Percentiles rank a stretch among this genome's conserved stretches.
Evolutionary conservation across 1,140 invertebrate species (phyloP).

Genomic region (Asobara japonica): DNA sequence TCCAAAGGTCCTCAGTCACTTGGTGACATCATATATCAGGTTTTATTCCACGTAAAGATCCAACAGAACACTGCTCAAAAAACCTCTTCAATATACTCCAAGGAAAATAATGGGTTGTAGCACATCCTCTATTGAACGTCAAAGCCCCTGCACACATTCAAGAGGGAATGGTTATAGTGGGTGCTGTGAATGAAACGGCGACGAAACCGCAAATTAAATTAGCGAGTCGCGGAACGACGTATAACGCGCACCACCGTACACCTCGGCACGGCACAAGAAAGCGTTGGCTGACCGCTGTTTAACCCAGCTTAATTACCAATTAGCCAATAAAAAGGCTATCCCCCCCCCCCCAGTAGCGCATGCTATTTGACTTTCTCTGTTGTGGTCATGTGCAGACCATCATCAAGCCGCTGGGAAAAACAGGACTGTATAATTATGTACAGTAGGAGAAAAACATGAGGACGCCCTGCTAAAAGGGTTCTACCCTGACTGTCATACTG

Average conservation of each 20-base stretch:
- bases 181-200: constrained; percentile 44
- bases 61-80: too few relatives aligned
- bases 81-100: too few relatives aligned
- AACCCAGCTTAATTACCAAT: constrained; percentile 63
- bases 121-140: not conserved
- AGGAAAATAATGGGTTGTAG: too few relatives aligned
- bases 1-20: too few relatives aligned
- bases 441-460: constrained; percentile 49
- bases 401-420: constrained; percentile 48
- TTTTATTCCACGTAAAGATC: too few relatives aligned
- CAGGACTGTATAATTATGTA: constrained; percentile 59
- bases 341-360: constrained; percentile 42
- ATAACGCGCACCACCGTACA: constrained; percentile 6
- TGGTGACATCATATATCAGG: too few relatives aligned
- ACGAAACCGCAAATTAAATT: constrained; percentile 65
- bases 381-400: not conserved
- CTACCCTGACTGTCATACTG: not conserved
- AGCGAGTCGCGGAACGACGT: constrained; percentile 53
- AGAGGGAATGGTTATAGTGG: not conserved
- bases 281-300: constrained; percentile 56
- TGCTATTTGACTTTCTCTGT: constrained; percentile 7
- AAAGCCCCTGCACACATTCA: not conserved
- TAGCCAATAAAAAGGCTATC: constrained; percentile 58
- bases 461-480: constrained; percentile 42
- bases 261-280: constrained; percentile 46